phyloP scores from a whole-genome alignment of 2,797 vertebrate species.

The Erethizon dorsatum region DNA sequence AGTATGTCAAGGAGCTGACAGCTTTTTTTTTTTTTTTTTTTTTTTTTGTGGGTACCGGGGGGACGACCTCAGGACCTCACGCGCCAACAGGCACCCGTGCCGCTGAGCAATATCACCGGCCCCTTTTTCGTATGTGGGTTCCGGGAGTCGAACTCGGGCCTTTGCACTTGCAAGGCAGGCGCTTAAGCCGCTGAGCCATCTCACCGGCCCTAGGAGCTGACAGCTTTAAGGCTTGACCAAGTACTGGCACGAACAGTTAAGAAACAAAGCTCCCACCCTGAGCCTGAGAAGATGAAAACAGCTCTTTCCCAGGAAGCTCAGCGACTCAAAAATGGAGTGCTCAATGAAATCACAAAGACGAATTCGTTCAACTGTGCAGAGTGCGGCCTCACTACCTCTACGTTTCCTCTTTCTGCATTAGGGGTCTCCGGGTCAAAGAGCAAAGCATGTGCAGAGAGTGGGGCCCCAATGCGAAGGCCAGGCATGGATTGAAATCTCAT shows the following conservation, averaged over 20 bases:
- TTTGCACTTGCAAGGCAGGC: no score
- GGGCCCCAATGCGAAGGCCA: neutral
- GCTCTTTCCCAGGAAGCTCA: constrained; percentile 33
- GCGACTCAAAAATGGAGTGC: neutral
- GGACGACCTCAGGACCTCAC: no score
- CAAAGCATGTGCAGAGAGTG: accelerated
- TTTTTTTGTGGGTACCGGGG: no score
- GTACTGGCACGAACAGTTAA: neutral
- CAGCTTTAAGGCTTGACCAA: constrained; percentile 63
- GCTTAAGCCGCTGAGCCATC: no score
- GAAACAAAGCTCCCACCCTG: constrained; percentile 24
- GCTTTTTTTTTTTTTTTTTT: no score
- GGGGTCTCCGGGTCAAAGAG: neutral
- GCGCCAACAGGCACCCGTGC: no score
- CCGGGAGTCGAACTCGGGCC: no score
- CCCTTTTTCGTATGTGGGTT: no score
- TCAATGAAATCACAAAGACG: neutral
- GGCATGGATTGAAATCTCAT: neutral
- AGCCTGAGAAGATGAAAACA: constrained; percentile 12
- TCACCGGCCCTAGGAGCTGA: no score
- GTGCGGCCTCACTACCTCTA: no score
- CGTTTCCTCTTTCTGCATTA: neutral
- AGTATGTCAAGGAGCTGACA: constrained; percentile 32
- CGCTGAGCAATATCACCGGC: no score
- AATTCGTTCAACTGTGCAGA: neutral